Percentiles rank a stretch among this genome's conserved stretches.
Conservation (phyloP, 2,888 invertebrate species). For the Apotomis turbidana region DNA sequence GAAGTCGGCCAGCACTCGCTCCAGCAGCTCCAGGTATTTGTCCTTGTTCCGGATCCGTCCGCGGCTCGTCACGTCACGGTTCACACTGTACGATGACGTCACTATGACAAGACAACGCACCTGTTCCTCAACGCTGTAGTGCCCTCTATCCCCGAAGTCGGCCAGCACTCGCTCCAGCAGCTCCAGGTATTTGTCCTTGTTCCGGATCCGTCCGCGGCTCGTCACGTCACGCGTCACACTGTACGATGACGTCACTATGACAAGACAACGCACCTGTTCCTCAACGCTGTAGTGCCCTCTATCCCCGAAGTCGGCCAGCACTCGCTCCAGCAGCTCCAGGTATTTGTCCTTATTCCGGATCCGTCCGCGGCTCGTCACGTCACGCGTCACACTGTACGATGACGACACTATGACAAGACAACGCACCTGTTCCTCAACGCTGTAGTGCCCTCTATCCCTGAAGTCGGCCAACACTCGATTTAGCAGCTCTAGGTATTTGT, state of each 20-base stretch:
- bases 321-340: constrained; percentile 46
- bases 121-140: constrained; percentile 57
- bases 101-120: constrained; percentile 42
- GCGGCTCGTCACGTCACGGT: constrained; percentile 43
- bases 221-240: constrained; percentile 46
- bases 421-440: constrained; percentile 57
- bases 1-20: constrained; percentile 45
- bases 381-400: constrained; percentile 47
- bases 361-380: constrained; percentile 38
- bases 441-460: constrained; percentile 45
- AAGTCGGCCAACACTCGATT: constrained; percentile 45
- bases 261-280: constrained; percentile 53
- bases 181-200: constrained; percentile 47
- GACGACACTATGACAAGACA: constrained; percentile 15
- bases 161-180: constrained; percentile 49
- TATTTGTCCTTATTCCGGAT: constrained; percentile 46
- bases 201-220: constrained; percentile 17
- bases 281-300: constrained; percentile 50
- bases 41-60: constrained; percentile 42
- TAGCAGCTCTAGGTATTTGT: constrained; percentile 49
- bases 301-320: constrained; percentile 44
- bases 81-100: constrained; percentile 47
- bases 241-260: constrained; percentile 42
- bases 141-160: constrained; percentile 42
- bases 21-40: constrained; percentile 48